phyloP scores from a whole-genome alignment of 2,113 vertebrate species.

The Ibidorhyncha struthersii region DNA sequence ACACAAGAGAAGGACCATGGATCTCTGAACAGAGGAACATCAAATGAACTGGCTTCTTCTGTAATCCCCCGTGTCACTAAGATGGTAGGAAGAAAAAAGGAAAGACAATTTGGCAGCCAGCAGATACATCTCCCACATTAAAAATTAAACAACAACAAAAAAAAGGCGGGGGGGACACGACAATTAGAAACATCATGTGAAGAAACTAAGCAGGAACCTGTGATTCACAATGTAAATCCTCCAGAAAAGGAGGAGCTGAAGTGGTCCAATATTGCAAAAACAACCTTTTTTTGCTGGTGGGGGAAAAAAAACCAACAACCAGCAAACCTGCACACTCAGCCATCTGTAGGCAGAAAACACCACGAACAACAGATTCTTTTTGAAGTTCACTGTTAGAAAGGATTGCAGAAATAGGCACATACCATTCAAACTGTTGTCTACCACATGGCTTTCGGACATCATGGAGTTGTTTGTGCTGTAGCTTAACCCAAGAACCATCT shows the following conservation, averaged over 20 bases:
- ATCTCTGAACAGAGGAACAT: not conserved
- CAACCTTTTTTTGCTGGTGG: not conserved
- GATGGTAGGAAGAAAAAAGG: not conserved
- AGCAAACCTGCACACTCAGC: not conserved
- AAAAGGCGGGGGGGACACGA: no score
- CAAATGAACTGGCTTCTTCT: not conserved
- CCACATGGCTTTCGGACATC: constrained; percentile 83
- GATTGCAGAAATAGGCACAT: not conserved
- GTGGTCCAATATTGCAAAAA: not conserved
- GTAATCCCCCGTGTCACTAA: not conserved
- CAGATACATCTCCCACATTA: not conserved
- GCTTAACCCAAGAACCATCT: constrained; percentile 91
- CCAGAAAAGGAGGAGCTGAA: not conserved
- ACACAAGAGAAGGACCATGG: not conserved
- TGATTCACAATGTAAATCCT: not conserved
- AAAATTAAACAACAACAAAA: not conserved
- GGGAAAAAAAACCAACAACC: not conserved
- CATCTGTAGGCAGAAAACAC: not conserved
- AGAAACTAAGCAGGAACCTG: not conserved
- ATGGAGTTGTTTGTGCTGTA: constrained; percentile 91
- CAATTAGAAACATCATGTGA: not conserved
- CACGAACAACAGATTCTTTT: not conserved
- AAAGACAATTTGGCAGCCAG: not conserved
- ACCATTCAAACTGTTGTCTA: constrained; percentile 83
- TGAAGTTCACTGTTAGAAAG: not conserved